A percentile compares a stretch with the other conserved stretches of the same genome.
Evolutionary conservation across 2,888 invertebrate genomes (phyloP).

Genomic region (Rhamphomyia laevipes): DNA sequence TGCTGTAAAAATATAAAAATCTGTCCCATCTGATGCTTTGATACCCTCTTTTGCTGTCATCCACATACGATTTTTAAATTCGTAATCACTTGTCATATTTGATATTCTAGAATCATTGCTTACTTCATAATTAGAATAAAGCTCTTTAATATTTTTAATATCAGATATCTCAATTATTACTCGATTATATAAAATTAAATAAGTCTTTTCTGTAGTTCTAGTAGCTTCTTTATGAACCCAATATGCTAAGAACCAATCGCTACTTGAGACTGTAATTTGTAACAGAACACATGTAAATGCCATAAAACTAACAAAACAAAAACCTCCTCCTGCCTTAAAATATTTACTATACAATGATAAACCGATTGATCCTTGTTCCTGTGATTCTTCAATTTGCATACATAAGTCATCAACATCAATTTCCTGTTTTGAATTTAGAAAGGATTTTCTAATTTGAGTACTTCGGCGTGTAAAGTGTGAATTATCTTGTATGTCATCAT

Average conservation of each 20-base stretch:
- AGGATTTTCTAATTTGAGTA: constrained; percentile 28
- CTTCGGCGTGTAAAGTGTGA: constrained; percentile 29
- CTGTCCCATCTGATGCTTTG: constrained; percentile 13
- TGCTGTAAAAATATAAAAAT: constrained; percentile 41
- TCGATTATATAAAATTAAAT: not conserved
- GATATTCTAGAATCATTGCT: too few species aligned
- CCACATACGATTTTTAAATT: too few species aligned
- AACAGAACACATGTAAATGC: constrained; percentile 50
- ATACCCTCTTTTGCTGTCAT: too few species aligned
- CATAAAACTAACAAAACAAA: constrained; percentile 46
- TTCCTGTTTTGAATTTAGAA: constrained; percentile 47
- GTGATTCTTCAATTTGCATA: constrained; percentile 43
- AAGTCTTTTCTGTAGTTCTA: not conserved
- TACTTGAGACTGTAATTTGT: constrained; percentile 57
- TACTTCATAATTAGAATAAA: too few species aligned
- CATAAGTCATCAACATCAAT: constrained; percentile 32
- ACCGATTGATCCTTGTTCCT: constrained; percentile 51
- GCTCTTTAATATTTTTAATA: not conserved
- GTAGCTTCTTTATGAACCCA: constrained; percentile 42
- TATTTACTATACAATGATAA: constrained; percentile 52
- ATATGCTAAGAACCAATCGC: constrained; percentile 67
- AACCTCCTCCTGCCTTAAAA: constrained; percentile 58
- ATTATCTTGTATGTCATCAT: constrained; percentile 28
- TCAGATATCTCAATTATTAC: not conserved
- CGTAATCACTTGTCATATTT: too few species aligned